phyloP scores from a whole-genome alignment of 2,888 invertebrate species.

The Sturmia bella region DNA sequence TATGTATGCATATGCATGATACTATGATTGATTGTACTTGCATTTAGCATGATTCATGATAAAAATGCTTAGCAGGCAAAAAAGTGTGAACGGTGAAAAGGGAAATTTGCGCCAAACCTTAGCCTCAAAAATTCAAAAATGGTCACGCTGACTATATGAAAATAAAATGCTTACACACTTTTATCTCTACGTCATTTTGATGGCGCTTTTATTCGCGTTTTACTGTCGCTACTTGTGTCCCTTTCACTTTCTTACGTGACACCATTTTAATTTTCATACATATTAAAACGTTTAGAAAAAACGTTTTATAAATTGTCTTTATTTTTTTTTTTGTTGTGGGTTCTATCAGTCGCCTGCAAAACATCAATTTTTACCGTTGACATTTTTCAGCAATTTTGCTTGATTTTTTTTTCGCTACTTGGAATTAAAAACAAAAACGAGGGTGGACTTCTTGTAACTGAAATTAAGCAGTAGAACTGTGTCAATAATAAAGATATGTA shows the following conservation, averaged over 20 bases:
- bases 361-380: slow-evolving; percentile 9
- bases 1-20: no score
- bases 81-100: no score
- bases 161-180: background rate
- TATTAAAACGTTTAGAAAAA: slow-evolving; percentile 7
- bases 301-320: slow-evolving; percentile 18
- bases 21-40: no score
- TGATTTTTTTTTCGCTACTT: background rate
- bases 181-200: slow-evolving; percentile 39
- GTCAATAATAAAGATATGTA: no score
- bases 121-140: no score
- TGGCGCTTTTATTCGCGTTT: slow-evolving; percentile 44
- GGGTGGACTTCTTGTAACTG: no score
- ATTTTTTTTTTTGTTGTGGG: slow-evolving; percentile 11
- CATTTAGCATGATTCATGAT: no score
- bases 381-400: background rate
- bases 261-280: slow-evolving; percentile 43
- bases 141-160: no score
- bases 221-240: slow-evolving; percentile 35
- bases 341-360: slow-evolving; percentile 41
- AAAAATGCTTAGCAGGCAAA: no score
- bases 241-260: slow-evolving; percentile 67
- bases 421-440: background rate
- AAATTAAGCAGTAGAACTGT: no score
- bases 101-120: no score